Evolutionary conservation across 2,888 invertebrate species (phyloP), one percentile per base, ranked within the genome.

Genomic region (Eurytoma californica): DNA sequence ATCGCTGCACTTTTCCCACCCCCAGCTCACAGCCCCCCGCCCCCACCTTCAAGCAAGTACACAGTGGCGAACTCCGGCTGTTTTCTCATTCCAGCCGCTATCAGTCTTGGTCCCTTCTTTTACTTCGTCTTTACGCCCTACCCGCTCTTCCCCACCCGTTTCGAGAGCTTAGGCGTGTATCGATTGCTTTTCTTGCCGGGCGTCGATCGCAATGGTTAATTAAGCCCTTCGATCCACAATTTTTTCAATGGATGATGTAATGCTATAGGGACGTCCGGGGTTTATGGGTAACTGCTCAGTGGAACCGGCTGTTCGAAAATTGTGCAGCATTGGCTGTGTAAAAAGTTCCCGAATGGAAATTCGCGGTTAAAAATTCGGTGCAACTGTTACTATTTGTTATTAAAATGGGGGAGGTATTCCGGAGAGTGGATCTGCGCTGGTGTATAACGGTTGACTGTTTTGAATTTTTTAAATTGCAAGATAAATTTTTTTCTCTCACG

Each of bases 1-100:
- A 72, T 77, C 66, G 72, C 66, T 65, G 58, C 58, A 58, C 58
- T 72, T 49, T 53, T 30, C 57, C 55, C 55, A 51, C 49, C 2
- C 51, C 13, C 12, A 53, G 13, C 39, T 73, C 28, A 24, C 24
- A 24, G 24, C 24, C 24, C 16, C 14, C 12, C 28, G n/a, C n/a
- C 3, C 13, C 63, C 51, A 20, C 39, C 16, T 47, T 39, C 39
- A 13, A 61, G 24, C 39, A 39, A 39, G 39, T 9, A 39, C 24
- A 28, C 20, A 24, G 5, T 3, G 65, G 4, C 16, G n/a, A 14
- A 13, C 39, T 7, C 12, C 49, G 14, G 9, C 51, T 18, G 24
- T 67, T 53, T 53, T 51, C 14, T 20, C 20, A 20, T n/a, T 65
- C 65, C 3, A 58, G 24, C 14, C 20, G 12, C 60, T 60, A 9